Percentiles rank a stretch among this genome's conserved stretches.
phyloP scores from a whole-genome alignment of 2,797 vertebrate species.

The Allobates femoralis region DNA sequence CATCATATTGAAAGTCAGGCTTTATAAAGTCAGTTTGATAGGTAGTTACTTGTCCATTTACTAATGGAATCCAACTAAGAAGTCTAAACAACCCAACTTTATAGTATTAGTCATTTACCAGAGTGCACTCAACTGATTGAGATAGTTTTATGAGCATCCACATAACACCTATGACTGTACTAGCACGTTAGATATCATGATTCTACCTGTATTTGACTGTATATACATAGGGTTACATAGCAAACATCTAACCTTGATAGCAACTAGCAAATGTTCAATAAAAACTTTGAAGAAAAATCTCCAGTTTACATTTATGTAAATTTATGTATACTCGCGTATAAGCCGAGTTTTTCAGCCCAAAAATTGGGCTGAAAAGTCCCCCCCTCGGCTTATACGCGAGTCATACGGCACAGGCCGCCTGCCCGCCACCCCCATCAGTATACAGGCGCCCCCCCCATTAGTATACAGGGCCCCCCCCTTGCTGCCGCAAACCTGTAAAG shows the following conservation, averaged over 20 bases:
- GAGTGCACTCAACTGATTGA: slow-evolving; percentile 42
- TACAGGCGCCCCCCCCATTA: no score
- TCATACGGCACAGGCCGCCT: no score
- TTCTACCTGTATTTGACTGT: neutral
- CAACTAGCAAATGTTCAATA: neutral
- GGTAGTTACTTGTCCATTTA: neutral
- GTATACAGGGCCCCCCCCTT: no score
- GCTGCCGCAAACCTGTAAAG: no score
- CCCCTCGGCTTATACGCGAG: no score
- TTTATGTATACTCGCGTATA: no score
- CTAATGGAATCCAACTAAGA: neutral
- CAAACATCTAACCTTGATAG: neutral
- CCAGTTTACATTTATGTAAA: no score
- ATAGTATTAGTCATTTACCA: neutral
- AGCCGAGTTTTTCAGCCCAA: no score
- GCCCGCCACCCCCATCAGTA: no score
- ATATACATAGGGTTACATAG: neutral
- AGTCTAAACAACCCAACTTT: slow-evolving; percentile 29
- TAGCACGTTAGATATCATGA: neutral
- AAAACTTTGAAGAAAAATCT: no score
- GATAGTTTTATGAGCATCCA: slow-evolving; percentile 3
- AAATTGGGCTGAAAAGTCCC: no score
- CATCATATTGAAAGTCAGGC: neutral
- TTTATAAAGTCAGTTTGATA: neutral
- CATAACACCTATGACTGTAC: neutral